Evolutionary conservation across 1,140 invertebrate species (phyloP), one percentile per base, ranked within the genome.

Genomic region (Frieseomelitta varia): DNA sequence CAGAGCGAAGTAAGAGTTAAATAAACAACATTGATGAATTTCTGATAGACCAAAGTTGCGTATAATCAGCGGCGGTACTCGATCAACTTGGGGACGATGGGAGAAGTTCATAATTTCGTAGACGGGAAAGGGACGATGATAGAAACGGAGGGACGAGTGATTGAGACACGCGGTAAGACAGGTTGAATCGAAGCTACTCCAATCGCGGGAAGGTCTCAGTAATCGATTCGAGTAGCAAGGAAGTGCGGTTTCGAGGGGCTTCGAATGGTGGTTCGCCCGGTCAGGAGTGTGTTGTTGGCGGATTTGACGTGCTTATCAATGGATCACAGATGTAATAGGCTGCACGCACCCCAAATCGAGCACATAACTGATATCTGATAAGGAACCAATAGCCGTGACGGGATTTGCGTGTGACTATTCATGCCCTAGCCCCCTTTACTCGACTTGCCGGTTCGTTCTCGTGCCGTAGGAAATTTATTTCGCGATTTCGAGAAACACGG

Each of bases 291-390:
- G 93, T 93, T 91, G 92, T 90, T 93, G 92, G 92, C 90, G 93
- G 88, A 93, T 94, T 94, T 93, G 93, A 94, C 93, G 93, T 91
- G 91, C 91, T 93, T 94, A 94, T 94, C 93, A 94, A 93, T 93
- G 86, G 91, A 93, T 93, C 91, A 86, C 90, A 87, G 86, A 87
- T 88, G 90, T 91, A 93, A 93, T 93, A 93, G 90, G 87, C 90
- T 91, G 90, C 91, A 92, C 92, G 92, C 90, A 93, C 90, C 87
- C 92, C 74, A 91, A 92, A 92, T 91, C 89, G 91, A 93, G 88
- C 88, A 82, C 88, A 91, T 91, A 91, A 93, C 90, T 84, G 91
- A 92, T 92, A 93, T 93, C 90, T 90, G 90, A 92, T 92, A 91
- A 91, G 88, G 81, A 91, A 90, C 89, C 86, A 92, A 92, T 92